phyloP scores from a whole-genome alignment of 2,888 invertebrate genomes.

The Boloria selene region DNA sequence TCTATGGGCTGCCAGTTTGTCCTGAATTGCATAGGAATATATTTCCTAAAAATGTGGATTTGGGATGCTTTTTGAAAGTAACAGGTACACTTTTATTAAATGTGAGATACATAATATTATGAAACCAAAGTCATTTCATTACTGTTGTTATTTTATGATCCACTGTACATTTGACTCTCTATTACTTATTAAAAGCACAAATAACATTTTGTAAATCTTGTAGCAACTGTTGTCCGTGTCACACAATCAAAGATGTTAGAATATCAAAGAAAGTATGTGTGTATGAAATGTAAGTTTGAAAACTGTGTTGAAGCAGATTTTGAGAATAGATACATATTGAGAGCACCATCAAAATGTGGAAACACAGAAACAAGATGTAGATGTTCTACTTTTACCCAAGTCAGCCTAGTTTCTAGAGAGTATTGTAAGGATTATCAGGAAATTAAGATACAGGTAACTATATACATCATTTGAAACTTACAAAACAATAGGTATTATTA shows the following conservation, averaged over 20 bases:
- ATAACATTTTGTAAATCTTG: conserved; percentile 35
- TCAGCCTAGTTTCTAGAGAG: conserved; percentile 81
- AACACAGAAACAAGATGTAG: conserved; percentile 79
- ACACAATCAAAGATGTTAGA: conserved; percentile 90
- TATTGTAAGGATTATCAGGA: conserved; percentile 92
- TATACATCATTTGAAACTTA: neutral
- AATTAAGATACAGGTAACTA: conserved; percentile 88
- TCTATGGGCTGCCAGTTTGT: conserved; percentile 85
- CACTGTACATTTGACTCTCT: too few relatives aligned
- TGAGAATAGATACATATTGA: conserved; percentile 84
- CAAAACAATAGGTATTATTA: neutral
- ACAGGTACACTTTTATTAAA: conserved; percentile 76
- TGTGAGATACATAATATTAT: neutral
- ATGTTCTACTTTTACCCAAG: conserved; percentile 78
- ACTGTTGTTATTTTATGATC: too few relatives aligned
- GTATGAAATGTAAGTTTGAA: conserved; percentile 88
- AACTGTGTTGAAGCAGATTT: conserved; percentile 86
- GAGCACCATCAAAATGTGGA: conserved; percentile 80
- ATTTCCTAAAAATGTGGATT: conserved; percentile 87
- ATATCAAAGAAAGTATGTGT: conserved; percentile 87
- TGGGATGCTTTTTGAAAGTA: conserved; percentile 87
- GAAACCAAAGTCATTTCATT: neutral
- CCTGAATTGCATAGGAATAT: conserved; percentile 85
- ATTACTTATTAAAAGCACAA: too few relatives aligned
- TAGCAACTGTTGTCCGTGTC: conserved; percentile 90